Evolutionary conservation across 1,140 invertebrate genomes (phyloP).

Genomic region (Camponotus vicinus): DNA sequence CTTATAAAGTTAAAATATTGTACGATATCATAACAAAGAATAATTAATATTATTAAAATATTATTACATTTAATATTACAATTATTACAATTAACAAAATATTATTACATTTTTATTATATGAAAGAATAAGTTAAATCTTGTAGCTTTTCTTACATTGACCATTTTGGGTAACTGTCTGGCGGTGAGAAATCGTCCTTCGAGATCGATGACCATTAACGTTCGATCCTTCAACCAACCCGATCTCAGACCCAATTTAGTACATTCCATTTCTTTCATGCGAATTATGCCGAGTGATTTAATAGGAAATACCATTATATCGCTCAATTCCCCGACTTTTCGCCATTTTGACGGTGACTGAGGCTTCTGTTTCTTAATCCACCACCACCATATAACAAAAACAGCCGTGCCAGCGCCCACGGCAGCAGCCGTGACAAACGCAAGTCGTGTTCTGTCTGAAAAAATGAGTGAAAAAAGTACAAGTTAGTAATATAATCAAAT

Average conservation of each 20-base stretch:
- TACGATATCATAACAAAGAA: not conserved
- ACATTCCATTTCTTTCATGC: constrained; percentile 81
- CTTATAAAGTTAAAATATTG: not conserved
- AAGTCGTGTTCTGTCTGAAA: constrained; percentile 78
- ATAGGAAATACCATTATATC: constrained; percentile 86
- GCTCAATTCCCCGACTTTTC: constrained; percentile 86
- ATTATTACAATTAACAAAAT: not conserved
- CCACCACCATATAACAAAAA: constrained; percentile 81
- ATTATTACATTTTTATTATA: not conserved
- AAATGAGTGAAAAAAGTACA: not conserved
- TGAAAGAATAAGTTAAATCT: not conserved
- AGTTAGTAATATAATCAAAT: not conserved
- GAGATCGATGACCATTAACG: constrained; percentile 86
- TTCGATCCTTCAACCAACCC: constrained; percentile 86
- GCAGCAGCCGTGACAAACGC: constrained; percentile 79
- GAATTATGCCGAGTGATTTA: constrained; percentile 86
- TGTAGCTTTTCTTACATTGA: constrained; percentile 79
- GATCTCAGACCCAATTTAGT: constrained; percentile 84
- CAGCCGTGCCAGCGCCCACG: constrained; percentile 80
- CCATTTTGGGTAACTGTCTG: constrained; percentile 86
- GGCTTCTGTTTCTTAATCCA: constrained; percentile 76
- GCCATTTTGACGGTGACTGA: constrained; percentile 80
- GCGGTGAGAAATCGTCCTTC: constrained; percentile 86
- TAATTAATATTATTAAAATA: not conserved
- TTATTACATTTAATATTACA: not conserved